These are phyloP conservation scores for Numenius arquata DNA, from an alignment of 2,113 vertebrate species.

Conservation along the genomic window DNA sequence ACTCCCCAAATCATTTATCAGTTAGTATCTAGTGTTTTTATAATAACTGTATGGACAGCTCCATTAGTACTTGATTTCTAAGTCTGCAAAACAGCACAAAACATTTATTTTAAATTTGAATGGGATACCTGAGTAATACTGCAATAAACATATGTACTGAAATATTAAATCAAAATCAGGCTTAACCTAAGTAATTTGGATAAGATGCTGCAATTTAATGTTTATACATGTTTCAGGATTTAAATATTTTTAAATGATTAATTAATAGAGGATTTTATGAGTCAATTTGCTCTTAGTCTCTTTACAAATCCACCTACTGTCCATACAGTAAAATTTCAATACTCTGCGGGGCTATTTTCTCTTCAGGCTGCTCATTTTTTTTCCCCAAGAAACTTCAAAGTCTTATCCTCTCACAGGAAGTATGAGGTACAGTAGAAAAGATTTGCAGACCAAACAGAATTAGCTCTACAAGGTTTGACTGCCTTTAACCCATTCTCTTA, in stretches of 20 bases:
- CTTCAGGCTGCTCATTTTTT: neutral
- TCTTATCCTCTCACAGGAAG: neutral
- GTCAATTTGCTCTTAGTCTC: constrained; percentile 52
- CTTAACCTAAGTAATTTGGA: neutral
- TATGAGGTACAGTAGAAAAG: neutral
- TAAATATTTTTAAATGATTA: constrained; percentile 42
- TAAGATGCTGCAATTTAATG: constrained; percentile 4
- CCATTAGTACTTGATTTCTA: neutral
- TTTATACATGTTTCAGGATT: constrained; percentile 27
- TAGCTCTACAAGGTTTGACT: neutral
- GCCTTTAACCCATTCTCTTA: neutral
- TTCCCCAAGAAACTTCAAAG: neutral
- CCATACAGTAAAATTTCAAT: constrained; percentile 13
- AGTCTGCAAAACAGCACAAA: neutral
- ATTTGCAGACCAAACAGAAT: neutral
- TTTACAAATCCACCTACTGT: constrained; percentile 65
- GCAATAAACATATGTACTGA: neutral
- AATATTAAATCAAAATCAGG: neutral
- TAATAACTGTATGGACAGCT: neutral
- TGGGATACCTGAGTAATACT: neutral
- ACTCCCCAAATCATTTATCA: neutral
- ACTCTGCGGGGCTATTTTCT: constrained; percentile 22
- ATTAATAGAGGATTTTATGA: constrained; percentile 44
- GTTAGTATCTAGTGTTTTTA: neutral
- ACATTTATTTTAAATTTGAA: neutral